phyloP scores from a whole-genome alignment of 2,797 vertebrate genomes.

The Gymnodraco acuticeps region DNA sequence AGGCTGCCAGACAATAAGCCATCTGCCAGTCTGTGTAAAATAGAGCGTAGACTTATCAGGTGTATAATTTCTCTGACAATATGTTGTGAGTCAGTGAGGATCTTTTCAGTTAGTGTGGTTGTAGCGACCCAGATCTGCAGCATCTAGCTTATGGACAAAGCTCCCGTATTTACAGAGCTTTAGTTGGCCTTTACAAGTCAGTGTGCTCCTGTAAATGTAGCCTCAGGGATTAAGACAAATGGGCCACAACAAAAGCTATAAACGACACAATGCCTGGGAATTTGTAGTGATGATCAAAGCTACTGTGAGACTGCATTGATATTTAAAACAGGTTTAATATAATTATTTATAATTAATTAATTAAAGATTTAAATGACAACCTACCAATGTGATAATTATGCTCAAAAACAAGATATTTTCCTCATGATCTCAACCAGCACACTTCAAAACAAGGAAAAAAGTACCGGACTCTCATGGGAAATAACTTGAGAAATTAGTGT shows the following conservation, averaged over 20 bases:
- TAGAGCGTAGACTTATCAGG: neutral
- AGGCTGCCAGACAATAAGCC: conserved; percentile 16
- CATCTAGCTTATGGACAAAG: neutral
- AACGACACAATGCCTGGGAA: no score
- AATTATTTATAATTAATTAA: no score
- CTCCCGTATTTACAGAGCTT: neutral
- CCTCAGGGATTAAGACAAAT: neutral
- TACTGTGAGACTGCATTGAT: no score
- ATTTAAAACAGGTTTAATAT: no score
- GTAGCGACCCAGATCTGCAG: conserved; percentile 12
- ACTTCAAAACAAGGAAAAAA: no score
- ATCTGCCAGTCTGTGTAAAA: conserved; percentile 10
- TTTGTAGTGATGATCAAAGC: no score
- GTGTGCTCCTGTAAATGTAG: neutral
- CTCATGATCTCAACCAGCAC: no score
- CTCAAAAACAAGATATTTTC: no score
- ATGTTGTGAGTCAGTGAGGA: conserved; percentile 10
- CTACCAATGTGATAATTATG: no score
- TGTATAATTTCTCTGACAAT: neutral
- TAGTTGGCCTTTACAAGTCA: neutral
- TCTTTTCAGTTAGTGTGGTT: neutral
- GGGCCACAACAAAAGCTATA: neutral
- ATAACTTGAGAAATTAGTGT: no score
- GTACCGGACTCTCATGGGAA: no score
- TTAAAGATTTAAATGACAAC: no score